Evolutionary conservation across 2,888 invertebrate species (phyloP).

Genomic region (Gymnosoma rotundatum): DNA sequence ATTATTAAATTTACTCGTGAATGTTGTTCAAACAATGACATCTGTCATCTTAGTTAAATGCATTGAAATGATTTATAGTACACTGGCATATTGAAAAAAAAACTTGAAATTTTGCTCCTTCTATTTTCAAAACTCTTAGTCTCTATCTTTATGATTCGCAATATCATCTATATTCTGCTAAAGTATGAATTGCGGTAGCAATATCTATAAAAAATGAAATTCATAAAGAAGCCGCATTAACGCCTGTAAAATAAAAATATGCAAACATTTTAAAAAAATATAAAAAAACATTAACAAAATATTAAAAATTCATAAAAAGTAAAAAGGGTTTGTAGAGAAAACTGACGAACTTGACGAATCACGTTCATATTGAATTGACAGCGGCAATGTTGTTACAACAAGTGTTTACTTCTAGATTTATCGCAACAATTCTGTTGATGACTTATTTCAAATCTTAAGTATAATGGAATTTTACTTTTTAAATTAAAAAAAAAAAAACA

Average conservation of each 20-base stretch:
- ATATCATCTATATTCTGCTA: slow-evolving; percentile 56
- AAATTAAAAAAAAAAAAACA: too few relatives aligned
- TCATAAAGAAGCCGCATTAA: slow-evolving; percentile 61
- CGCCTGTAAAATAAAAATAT: slow-evolving; percentile 51
- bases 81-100: slow-evolving; percentile 41
- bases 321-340: slow-evolving; percentile 55
- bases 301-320: slow-evolving; percentile 62
- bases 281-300: background rate
- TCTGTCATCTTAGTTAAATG: slow-evolving; percentile 35
- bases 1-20: background rate
- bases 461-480: slow-evolving; percentile 31
- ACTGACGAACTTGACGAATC: slow-evolving; percentile 42
- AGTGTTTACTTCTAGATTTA: slow-evolving; percentile 50
- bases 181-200: slow-evolving; percentile 40
- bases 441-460: slow-evolving; percentile 26
- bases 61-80: slow-evolving; percentile 52
- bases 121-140: slow-evolving; percentile 23
- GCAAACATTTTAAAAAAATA: slow-evolving; percentile 32
- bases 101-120: slow-evolving; percentile 7
- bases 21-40: slow-evolving; percentile 24
- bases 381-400: slow-evolving; percentile 58
- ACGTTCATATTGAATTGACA: slow-evolving; percentile 61
- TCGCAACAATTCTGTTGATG: slow-evolving; percentile 44
- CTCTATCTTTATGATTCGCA: slow-evolving; percentile 33
- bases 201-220: slow-evolving; percentile 61